Conservation (phyloP, 2,888 invertebrate species). For the Encarsia formosa region DNA sequence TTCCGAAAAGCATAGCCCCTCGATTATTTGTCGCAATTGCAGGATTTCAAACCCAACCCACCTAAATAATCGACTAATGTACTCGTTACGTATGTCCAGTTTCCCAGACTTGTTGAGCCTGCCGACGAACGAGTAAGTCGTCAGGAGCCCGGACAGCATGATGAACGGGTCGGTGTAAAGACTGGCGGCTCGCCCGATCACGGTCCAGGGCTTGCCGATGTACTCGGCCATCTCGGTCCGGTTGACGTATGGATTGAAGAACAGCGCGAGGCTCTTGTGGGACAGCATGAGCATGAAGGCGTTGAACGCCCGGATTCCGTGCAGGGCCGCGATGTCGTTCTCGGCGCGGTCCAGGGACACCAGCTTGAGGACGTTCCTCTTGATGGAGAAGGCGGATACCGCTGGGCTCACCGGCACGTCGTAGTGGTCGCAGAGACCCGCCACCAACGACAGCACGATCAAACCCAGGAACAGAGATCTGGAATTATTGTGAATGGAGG, state of each 20-base stretch:
- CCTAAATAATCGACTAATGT: constrained; percentile 60
- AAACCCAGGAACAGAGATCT: constrained; percentile 54
- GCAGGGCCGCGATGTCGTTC: constrained; percentile 62
- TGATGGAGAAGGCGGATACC: constrained; percentile 58
- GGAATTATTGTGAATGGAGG: no score
- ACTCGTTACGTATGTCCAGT: constrained; percentile 60
- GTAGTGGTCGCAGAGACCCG: constrained; percentile 48
- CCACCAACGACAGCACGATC: constrained; percentile 46
- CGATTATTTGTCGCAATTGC: constrained; percentile 2
- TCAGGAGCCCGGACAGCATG: constrained; percentile 65
- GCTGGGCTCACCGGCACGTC: constrained; percentile 46
- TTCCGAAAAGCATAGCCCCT: no score
- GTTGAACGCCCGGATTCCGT: constrained; percentile 65
- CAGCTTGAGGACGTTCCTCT: constrained; percentile 57
- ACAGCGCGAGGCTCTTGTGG: constrained; percentile 70
- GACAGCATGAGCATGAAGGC: constrained; percentile 61
- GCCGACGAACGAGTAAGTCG: constrained; percentile 61
- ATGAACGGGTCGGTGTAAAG: constrained; percentile 70
- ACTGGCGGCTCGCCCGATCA: constrained; percentile 65
- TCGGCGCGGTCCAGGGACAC: constrained; percentile 53
- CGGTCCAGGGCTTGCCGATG: constrained; percentile 63
- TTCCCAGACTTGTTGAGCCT: constrained; percentile 56
- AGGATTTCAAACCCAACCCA: no score
- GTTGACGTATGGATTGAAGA: constrained; percentile 65
- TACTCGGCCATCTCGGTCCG: constrained; percentile 64